Evolutionary conservation across 2,113 vertebrate genomes (phyloP), one percentile per base, ranked within the genome.

Genomic region (Pedetes capensis): DNA sequence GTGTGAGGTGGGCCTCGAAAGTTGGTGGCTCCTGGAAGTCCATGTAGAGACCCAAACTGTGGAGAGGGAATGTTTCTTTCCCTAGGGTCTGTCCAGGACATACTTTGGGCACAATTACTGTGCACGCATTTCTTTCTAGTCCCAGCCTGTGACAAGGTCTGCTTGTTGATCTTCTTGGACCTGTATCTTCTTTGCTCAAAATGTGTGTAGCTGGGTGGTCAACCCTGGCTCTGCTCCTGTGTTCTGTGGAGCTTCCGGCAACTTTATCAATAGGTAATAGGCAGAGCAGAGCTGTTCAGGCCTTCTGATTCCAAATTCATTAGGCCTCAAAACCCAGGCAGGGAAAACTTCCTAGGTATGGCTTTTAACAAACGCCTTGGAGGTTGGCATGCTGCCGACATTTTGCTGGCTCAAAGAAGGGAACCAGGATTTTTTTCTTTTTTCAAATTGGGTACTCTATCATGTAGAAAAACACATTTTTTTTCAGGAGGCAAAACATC

Each of bases 401-500:
- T 53, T 94, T 95, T 84, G 61, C 66, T 96, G 63, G 68, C 85
- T 85, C 6, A 2, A 55, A 53, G 47, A 68, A 53, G 53, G 69
- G 88, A 75, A 96, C 66, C 25, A 88, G 80, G 49, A 93, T 83
- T 49, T 80, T 82, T 66, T 89, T 93, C 34, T 23, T 92, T 84
- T 90, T 75, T 2, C 57, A 94, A 95, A 96, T 86, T 59, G 51
- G 80, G 84, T 91, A 88, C 80, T 96, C 95, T 4, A 59, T 96
- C 87, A 96, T 93, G 84, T 92, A 95, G 92, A 95, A 96, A 96
- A 97, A 69, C 78, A 93, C 61, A 95, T 87, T 61, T 81, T 61
- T 81, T 96, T 93, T 81, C n/a, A 78, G 88, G 81, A 89, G 80
- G 85, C 83, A 95, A 96, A 97, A 96, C 96, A 96, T 96, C 97